Base-by-base conservation (phyloP, 2,888 invertebrate genomes). In the Venusia cambrica region DNA sequence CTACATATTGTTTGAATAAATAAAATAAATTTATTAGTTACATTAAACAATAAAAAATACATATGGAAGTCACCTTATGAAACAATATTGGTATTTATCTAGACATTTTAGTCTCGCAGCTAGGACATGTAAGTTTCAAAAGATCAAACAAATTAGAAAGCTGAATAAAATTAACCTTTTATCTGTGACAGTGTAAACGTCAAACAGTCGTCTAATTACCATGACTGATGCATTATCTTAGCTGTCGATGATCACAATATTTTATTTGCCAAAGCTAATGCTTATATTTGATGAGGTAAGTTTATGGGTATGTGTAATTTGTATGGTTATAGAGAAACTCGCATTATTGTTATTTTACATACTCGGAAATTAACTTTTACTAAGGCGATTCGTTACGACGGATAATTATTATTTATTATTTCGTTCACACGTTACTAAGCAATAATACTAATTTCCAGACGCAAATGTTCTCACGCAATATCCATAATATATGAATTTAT, bases 211-310 rank as follows among this genome's bases (percentile, higher is more conserved):
- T 43, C 12, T 24, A 33, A 18, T 22, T 3, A 45, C 55, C 56
- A 51, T 62, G 50, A 59, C 59, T 4, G 41, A 54, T 50, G 33
- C 42, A 43, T 47, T 56, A 54, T 51, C 46, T 60, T 53, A 54
- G 48, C 48, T 51, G 54, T 57, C 40, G 39, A 55, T 62, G 62
- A 62, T 53, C 48, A 59, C 51, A 57, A 45, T 51, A 28, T 66
- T 65, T 66, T 66, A 70, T 69, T 53, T 54, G 56, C 60, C 69
- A 65, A 61, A 50, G 58, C 68, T 48, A 65, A 70, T 61, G 57
- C 61, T 65, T 62, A 63, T 49, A 51, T 54, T 57, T 54, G 41
- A 50, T 51, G 56, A 58, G 54, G 57, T 60, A 53, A 49, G 54
- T 57, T 57, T 54, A 57, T 50, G 42, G 54, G 32, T 48, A 50